Evolutionary conservation across 2,113 vertebrate genomes (phyloP).

Genomic region (Marmota flaviventris): DNA sequence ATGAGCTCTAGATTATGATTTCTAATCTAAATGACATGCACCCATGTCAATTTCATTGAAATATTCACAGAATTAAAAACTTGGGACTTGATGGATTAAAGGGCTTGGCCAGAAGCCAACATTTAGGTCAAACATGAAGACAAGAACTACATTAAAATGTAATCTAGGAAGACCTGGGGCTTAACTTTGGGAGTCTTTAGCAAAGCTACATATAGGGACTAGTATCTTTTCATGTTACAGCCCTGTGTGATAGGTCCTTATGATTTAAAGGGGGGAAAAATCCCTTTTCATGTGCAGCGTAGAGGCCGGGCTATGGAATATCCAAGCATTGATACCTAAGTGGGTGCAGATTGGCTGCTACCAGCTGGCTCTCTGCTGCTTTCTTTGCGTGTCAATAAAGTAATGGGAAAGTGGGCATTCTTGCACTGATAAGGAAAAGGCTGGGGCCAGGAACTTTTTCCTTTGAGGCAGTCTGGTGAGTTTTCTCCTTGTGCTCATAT

Average conservation of each 20-base stretch:
- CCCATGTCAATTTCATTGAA: too few species aligned
- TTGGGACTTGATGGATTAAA: neutral
- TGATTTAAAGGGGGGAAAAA: neutral
- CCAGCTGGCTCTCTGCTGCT: neutral
- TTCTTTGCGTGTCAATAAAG: neutral
- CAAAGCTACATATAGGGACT: neutral
- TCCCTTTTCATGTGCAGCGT: rapidly evolving
- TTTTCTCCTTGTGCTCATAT: neutral
- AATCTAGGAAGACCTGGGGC: neutral
- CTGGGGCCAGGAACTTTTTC: neutral
- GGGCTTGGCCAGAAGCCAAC: neutral
- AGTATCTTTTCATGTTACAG: too few species aligned
- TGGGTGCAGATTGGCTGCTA: neutral
- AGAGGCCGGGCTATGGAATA: neutral
- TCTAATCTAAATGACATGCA: too few species aligned
- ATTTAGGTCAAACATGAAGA: neutral
- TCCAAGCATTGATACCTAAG: neutral
- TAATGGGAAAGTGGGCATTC: neutral
- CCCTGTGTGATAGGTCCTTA: too few species aligned
- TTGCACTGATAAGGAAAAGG: neutral
- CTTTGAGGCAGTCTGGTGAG: neutral
- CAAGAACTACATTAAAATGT: too few species aligned
- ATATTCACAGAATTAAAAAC: too few species aligned
- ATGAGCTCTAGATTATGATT: too few species aligned
- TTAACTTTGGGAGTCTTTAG: neutral